These are phyloP conservation scores for Odontocerum albicorne DNA, from an alignment of 2,888 invertebrate genomes.

Conservation along the genomic window DNA sequence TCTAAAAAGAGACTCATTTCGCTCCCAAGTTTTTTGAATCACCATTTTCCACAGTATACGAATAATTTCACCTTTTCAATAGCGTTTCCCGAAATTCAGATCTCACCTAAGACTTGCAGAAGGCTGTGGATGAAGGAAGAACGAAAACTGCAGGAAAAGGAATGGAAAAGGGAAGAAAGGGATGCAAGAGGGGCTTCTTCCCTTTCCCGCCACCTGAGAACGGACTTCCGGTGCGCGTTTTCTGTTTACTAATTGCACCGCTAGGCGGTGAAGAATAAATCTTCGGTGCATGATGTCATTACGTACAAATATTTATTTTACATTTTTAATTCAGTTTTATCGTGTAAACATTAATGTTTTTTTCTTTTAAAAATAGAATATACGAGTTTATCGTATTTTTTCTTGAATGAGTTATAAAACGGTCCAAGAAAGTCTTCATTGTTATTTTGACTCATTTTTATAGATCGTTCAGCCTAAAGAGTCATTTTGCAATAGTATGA, in stretches of 20 bases:
- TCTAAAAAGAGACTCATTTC: too few species aligned
- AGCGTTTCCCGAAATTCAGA: not conserved
- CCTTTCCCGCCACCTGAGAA: conserved; percentile 21
- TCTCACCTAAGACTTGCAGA: not conserved
- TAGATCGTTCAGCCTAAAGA: too few species aligned
- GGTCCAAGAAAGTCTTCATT: too few species aligned
- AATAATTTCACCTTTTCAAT: not conserved
- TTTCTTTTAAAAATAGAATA: too few species aligned
- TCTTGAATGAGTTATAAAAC: too few species aligned
- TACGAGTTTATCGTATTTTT: too few species aligned
- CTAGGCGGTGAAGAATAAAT: too few species aligned
- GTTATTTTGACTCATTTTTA: too few species aligned
- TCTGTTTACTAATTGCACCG: conserved; percentile 34
- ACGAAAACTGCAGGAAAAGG: conserved; percentile 7
- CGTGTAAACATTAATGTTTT: too few species aligned
- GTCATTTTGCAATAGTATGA: too few species aligned
- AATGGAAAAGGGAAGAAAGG: not conserved
- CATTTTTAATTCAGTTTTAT: too few species aligned
- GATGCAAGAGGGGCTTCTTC: conserved; percentile 13
- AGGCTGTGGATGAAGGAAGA: not conserved
- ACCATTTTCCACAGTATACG: not conserved
- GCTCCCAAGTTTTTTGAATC: too few species aligned
- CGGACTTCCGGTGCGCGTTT: conserved; percentile 31
- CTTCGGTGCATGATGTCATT: not conserved
- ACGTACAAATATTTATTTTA: not conserved